Evolutionary conservation across 2,113 vertebrate species (phyloP), one percentile per base, ranked within the genome.

Genomic region (Sakesphorus luctuosus): DNA sequence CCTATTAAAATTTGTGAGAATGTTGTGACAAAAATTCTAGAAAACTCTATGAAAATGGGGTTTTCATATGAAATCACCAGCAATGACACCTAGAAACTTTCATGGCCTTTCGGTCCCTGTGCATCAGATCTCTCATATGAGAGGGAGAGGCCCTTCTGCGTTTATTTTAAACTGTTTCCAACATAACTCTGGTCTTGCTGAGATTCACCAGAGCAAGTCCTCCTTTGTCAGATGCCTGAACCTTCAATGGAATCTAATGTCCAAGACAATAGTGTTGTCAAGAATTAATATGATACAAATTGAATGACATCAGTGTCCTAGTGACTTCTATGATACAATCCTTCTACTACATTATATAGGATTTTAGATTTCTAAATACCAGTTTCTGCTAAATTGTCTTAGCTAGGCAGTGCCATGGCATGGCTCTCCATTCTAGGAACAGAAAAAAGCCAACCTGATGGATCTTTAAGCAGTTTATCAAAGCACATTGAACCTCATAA

Each of bases 241-340:
- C 4, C 21, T 71, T 25, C 23, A 53, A 13, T 20, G 3, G 15
- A 71, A 58, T 69, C 4, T 36, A 11, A 12, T 21, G 3, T 26
- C 11, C 3, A 4, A 66, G 18, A 35, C 10, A 74, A 18, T 7
- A 5, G 3, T 67, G 2, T 40, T 2, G 1, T 25, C 21, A 69
- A 63, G 18, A 83, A 67, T 69, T 23, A 58, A 21, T 28, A 33
- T 25, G 16, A 23, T 53, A 46, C 4, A 55, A 49, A 43, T 1
- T 33, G 11, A 78, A 63, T 59, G 11, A 1, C 33, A 21, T 40
- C 38, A 16, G 8, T 11, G 3, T 67, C 19, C 1, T 11, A 3
- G 26, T 61, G 4, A 49, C 21, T 69, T 52, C 55, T 25, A 5
- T 7, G 84, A 24, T 18, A 11, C 17, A 68, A 19, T 4, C 3